Percentiles rank a stretch among this genome's conserved stretches.
These are phyloP conservation scores for Momotus momota DNA, from an alignment of 2,797 vertebrate genomes.

Conservation along the genomic window DNA sequence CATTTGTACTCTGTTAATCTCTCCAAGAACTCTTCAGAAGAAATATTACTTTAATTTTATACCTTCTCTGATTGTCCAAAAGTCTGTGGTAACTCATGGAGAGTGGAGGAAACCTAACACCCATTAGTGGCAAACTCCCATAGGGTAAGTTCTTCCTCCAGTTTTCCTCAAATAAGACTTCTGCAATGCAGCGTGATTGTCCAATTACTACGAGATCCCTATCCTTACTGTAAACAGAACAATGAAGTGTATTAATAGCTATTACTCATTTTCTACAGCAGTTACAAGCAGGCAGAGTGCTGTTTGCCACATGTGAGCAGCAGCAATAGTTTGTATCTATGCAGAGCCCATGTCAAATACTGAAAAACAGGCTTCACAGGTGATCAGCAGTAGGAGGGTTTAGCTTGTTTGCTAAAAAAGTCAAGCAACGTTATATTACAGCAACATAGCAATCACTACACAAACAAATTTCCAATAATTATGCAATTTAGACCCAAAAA, in stretches of 20 bases:
- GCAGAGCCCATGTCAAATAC: background rate
- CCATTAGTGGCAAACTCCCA: slow-evolving; percentile 5
- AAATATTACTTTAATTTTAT: slow-evolving; percentile 57
- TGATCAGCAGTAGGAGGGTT: background rate
- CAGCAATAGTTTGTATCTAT: background rate
- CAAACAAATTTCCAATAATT: slow-evolving; percentile 37
- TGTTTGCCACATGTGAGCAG: background rate
- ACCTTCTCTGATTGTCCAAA: slow-evolving; percentile 13
- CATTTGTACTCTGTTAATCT: slow-evolving; percentile 8
- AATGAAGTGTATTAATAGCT: slow-evolving; percentile 36
- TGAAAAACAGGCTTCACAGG: background rate
- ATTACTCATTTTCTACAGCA: slow-evolving; percentile 25
- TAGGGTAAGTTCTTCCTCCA: background rate
- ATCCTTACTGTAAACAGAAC: background rate
- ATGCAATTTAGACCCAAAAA: background rate
- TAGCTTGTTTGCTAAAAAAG: background rate
- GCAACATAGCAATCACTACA: background rate
- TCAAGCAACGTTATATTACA: background rate
- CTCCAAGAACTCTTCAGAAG: background rate
- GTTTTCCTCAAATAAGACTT: background rate
- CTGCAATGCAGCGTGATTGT: background rate
- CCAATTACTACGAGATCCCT: background rate
- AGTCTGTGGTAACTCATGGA: background rate
- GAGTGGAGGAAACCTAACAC: background rate
- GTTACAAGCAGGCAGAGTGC: background rate